Percentiles rank a stretch among this genome's conserved stretches.
phyloP scores from a whole-genome alignment of 2,888 invertebrate species.

The Podotricha telesiphe region DNA sequence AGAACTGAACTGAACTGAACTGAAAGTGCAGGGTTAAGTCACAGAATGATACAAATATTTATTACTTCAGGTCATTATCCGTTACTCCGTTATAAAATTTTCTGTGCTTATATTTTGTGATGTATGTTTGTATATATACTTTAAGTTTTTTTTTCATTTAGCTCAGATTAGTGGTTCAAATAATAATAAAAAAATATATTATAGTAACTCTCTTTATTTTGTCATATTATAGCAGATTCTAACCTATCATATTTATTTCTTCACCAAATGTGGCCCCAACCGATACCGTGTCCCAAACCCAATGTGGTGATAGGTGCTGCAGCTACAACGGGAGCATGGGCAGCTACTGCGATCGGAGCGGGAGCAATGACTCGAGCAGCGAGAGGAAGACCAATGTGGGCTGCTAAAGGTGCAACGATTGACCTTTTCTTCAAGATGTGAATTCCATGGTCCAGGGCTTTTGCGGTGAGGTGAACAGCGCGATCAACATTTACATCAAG shows the following conservation, averaged over 20 bases:
- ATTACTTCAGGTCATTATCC: too few relatives aligned
- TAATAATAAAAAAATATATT: conserved; percentile 25
- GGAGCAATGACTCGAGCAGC: conserved; percentile 45
- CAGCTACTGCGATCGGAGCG: conserved; percentile 39
- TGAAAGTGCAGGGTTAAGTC: too few relatives aligned
- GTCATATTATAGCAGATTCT: conserved; percentile 43
- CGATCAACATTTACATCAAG: conserved; percentile 76
- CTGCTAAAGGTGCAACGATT: conserved; percentile 56
- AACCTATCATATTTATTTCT: conserved; percentile 42
- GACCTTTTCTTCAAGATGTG: conserved; percentile 70
- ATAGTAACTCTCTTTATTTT: conserved; percentile 76
- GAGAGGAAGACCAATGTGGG: conserved; percentile 53
- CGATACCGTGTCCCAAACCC: conserved; percentile 47
- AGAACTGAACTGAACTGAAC: too few relatives aligned
- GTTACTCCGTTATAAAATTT: too few relatives aligned
- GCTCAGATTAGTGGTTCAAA: not conserved
- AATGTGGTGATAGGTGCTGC: conserved; percentile 44
- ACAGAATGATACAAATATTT: too few relatives aligned
- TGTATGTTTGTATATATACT: too few relatives aligned
- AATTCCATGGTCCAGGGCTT: conserved; percentile 58
- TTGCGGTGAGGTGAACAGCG: conserved; percentile 71
- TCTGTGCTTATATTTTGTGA: too few relatives aligned
- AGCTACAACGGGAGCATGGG: conserved; percentile 49
- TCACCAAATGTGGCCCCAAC: conserved; percentile 60
- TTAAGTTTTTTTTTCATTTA: not conserved